phyloP scores from a whole-genome alignment of 2,797 vertebrate species.

The Paratrypauchen microcephalus region DNA sequence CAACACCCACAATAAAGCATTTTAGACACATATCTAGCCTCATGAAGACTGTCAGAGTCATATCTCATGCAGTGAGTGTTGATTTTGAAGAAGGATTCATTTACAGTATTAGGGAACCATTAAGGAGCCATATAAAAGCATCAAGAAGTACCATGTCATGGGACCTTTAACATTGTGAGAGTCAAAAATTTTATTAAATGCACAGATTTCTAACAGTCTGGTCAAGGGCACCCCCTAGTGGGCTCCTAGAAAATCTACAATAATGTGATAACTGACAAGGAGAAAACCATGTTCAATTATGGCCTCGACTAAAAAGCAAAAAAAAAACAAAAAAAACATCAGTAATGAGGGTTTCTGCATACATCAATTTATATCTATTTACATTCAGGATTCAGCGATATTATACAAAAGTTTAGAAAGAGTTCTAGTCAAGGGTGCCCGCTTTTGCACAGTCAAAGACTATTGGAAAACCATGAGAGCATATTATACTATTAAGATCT shows the following conservation, averaged over 20 bases:
- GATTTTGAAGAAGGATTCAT: too few relatives aligned
- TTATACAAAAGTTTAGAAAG: not conserved
- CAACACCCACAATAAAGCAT: too few relatives aligned
- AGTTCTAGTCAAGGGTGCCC: too few relatives aligned
- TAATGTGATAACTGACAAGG: not conserved
- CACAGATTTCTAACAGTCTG: not conserved
- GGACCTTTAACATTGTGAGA: not conserved
- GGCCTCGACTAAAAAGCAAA: constrained; percentile 83
- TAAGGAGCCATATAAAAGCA: too few relatives aligned
- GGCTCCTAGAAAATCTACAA: not conserved
- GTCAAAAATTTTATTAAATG: not conserved
- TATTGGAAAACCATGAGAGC: not conserved
- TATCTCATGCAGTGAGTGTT: too few relatives aligned
- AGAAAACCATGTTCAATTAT: constrained; percentile 87
- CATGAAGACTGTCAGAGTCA: too few relatives aligned
- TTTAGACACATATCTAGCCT: too few relatives aligned
- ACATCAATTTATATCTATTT: not conserved
- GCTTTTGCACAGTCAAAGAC: too few relatives aligned
- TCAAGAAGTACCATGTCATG: too few relatives aligned
- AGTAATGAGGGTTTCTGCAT: not conserved
- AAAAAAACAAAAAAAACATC: not conserved
- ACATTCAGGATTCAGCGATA: not conserved
- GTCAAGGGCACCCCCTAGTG: not conserved
- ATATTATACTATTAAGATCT: not conserved
- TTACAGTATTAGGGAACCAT: too few relatives aligned